Base-by-base conservation (phyloP, 2,888 invertebrate genomes). In the Phyllotreta cruciferae region DNA sequence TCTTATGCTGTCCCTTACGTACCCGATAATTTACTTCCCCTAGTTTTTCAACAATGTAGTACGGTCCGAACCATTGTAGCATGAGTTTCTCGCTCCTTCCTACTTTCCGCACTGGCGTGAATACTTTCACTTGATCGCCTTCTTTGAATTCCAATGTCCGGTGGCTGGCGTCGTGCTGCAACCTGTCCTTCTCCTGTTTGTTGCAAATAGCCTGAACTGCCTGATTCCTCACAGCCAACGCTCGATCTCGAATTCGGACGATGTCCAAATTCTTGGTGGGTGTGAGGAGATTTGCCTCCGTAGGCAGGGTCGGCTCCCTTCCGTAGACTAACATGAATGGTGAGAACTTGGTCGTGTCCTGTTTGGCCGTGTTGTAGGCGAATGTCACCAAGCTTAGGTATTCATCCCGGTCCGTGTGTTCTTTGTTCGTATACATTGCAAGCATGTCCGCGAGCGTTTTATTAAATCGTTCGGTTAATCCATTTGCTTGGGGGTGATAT, bases 391-490 rank as follows among this genome's bases (percentile, higher is more conserved):
- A 39, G 10, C 35, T 44, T 45, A 47, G 14, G 37, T 60, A 62
- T 24, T 41, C 56, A 38, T 60, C 60, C 62, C 65, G 62, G 37
- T 65, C 58, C 6, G 60, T 63, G 35, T 60, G 63, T 37, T 63
- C 11, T 1, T 62, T 67, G 14, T 68, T 67, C n/a, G 64, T 66
- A 44, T 64, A 70, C 37, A 66, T 62, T 8, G 57, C 50, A 4
- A 70, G 34, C 65, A 68, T 65, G 24, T 72, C 63, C 0, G 63
- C 69, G 7, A 72, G 50, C 0, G 70, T 74, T 54, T 69, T 66
- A 54, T 73, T 71, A 42, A 70, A 66, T 14, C 71, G 24, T 56
- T 71, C 73, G 2, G 67, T 67, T 9, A 71, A 34, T 0, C 68
- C 71, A 39, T 72, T 70, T 6, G 52, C 62, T 10, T 55, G 5